A percentile compares a stretch with the other conserved stretches of the same genome.
phyloP scores from a whole-genome alignment of 1,140 invertebrate genomes.

The Achroia grisella region DNA sequence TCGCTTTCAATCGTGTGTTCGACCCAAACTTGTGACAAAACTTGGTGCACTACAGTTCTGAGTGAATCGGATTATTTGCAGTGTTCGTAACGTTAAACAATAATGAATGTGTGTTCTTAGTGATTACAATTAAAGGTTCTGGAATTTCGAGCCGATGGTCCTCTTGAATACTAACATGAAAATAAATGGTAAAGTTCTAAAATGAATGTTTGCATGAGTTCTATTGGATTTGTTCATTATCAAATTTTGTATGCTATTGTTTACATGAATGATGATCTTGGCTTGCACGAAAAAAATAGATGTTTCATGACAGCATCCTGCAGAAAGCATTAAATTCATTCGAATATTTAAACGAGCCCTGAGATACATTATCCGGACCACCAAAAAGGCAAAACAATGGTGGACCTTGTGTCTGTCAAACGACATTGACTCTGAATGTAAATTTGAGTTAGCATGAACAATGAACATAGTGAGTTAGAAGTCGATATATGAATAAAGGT shows the following conservation, averaged over 20 bases:
- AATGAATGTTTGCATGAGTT: conserved; percentile 50
- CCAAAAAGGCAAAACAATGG: conserved; percentile 62
- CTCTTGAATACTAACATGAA: conserved; percentile 71
- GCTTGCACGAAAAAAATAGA: conserved; percentile 44
- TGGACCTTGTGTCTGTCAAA: conserved; percentile 47
- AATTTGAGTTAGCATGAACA: conserved; percentile 56
- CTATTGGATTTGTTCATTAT: conserved; percentile 34
- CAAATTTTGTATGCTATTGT: conserved; percentile 30
- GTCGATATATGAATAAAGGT: conserved; percentile 57
- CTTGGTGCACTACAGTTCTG: conserved; percentile 39
- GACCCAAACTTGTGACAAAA: conserved; percentile 42
- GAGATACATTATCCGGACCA: conserved; percentile 41
- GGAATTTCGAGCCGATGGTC: conserved; percentile 59
- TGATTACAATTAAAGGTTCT: conserved; percentile 32
- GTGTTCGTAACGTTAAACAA: conserved; percentile 52
- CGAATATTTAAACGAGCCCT: conserved; percentile 31
- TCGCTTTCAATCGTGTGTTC: conserved; percentile 20
- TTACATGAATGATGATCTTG: conserved; percentile 57
- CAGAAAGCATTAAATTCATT: conserved; percentile 24
- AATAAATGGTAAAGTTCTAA: conserved; percentile 65
- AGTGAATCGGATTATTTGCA: conserved; percentile 50
- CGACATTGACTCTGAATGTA: conserved; percentile 65
- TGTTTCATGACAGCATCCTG: neutral
- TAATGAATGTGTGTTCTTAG: conserved; percentile 48
- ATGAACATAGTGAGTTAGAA: conserved; percentile 57